phyloP scores from a whole-genome alignment of 37 sponge, comb jelly and placozoan species.

The Spongilla lacustris region DNA sequence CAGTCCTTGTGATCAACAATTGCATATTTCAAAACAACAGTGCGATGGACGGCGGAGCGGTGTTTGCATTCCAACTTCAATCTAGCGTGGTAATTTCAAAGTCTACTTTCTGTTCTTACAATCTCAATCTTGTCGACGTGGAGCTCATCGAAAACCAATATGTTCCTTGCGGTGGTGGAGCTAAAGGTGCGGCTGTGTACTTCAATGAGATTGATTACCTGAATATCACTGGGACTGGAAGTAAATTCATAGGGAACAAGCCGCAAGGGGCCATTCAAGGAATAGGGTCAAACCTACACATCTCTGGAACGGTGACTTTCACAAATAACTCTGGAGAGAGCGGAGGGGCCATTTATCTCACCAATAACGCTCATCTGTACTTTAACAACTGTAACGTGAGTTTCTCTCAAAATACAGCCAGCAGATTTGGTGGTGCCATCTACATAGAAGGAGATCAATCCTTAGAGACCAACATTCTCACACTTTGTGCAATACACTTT shows the following conservation, averaged over 20 bases:
- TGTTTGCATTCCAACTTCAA: no score
- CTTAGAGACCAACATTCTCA: background rate
- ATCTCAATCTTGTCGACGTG: constrained; percentile 12
- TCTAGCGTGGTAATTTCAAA: no score
- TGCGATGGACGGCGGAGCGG: no score
- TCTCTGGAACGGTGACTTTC: constrained; percentile 28
- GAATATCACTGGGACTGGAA: constrained; percentile 19
- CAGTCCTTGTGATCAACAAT: no score
- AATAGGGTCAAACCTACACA: constrained; percentile 8
- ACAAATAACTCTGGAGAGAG: constrained; percentile 15
- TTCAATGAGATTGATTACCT: constrained; percentile 8
- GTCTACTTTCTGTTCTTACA: no score
- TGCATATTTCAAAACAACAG: no score
- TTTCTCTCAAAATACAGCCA: constrained; percentile 5
- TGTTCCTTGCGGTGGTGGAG: background rate
- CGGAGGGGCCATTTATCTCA: constrained; percentile 32
- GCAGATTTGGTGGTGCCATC: constrained; percentile 33
- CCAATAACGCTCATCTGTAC: constrained; percentile 20
- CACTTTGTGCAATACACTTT: background rate
- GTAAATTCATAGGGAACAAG: constrained; percentile 19
- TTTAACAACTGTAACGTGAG: constrained; percentile 6
- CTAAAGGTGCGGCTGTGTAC: constrained; percentile 18
- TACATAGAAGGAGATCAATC: constrained; percentile 27
- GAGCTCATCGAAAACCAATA: background rate
- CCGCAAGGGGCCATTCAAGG: constrained; percentile 12